phyloP scores from a whole-genome alignment of 2,888 invertebrate genomes.

The Nezara viridula region DNA sequence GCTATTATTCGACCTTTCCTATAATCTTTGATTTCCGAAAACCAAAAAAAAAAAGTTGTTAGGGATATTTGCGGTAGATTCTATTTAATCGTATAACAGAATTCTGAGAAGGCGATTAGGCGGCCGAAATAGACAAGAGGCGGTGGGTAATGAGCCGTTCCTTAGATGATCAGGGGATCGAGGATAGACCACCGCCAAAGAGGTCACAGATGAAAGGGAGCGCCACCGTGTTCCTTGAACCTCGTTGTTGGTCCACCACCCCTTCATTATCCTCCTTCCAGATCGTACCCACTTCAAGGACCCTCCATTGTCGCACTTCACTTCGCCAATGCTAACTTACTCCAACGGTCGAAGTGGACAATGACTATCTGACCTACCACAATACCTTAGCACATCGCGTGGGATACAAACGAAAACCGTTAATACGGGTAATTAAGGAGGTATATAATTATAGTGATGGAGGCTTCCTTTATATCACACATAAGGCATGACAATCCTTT shows the following conservation, averaged over 20 bases:
- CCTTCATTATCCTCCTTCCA: background rate
- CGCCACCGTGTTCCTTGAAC: background rate
- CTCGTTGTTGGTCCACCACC: background rate
- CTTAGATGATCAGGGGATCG: background rate
- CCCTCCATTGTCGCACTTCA: background rate
- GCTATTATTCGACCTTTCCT: background rate
- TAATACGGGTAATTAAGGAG: background rate
- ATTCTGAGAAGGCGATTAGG: conserved; percentile 21
- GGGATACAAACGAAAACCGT: background rate
- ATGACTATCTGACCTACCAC: background rate
- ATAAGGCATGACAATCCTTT: background rate
- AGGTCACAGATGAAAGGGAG: conserved; percentile 33
- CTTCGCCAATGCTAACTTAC: background rate
- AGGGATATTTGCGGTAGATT: conserved; percentile 2
- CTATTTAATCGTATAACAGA: background rate
- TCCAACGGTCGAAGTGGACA: background rate
- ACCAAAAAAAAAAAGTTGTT: background rate
- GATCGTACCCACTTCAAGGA: background rate
- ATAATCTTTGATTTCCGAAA: background rate
- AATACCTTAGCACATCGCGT: background rate
- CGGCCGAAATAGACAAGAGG: background rate
- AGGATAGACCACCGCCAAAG: conserved; percentile 36
- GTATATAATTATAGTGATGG: background rate
- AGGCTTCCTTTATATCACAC: background rate
- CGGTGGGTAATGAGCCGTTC: conserved; percentile 24